These are phyloP conservation scores for Epiblema foenella DNA, from an alignment of 2,888 invertebrate species.

Conservation along the genomic window DNA sequence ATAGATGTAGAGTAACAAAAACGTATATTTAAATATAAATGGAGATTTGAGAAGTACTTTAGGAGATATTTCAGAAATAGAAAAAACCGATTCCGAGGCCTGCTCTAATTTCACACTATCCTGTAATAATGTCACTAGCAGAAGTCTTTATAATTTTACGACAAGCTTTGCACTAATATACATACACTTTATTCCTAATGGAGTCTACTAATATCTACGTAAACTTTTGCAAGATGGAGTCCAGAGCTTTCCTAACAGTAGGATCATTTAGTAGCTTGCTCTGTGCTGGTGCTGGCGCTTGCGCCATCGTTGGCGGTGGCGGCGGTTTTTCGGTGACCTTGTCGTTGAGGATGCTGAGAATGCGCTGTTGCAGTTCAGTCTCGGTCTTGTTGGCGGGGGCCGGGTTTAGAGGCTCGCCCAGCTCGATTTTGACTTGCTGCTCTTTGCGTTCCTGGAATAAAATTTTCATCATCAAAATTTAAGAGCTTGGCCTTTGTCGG, in stretches of 20 bases:
- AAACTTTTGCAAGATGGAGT: conserved; percentile 86
- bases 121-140: too few species aligned
- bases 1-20: too few species aligned
- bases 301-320: conserved; percentile 55
- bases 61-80: too few species aligned
- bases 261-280: conserved; percentile 90
- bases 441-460: conserved; percentile 87
- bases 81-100: too few species aligned
- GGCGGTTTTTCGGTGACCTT: conserved; percentile 67
- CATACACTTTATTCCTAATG: neutral
- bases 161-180: neutral
- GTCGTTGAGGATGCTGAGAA: conserved; percentile 91
- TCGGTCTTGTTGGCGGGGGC: conserved; percentile 83
- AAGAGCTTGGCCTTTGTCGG: too few species aligned
- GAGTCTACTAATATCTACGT: conserved; percentile 48
- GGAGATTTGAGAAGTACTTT: too few species aligned
- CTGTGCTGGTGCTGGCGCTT: conserved; percentile 60
- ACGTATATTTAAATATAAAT: too few species aligned
- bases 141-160: too few species aligned
- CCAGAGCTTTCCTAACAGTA: conserved; percentile 91
- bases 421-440: conserved; percentile 89
- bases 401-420: conserved; percentile 86
- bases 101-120: too few species aligned
- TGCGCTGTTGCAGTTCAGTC: conserved; percentile 90
- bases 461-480: too few species aligned